Base-by-base conservation (phyloP, 92 coral and sea anemone genomes). In the Siderastrea siderea region DNA sequence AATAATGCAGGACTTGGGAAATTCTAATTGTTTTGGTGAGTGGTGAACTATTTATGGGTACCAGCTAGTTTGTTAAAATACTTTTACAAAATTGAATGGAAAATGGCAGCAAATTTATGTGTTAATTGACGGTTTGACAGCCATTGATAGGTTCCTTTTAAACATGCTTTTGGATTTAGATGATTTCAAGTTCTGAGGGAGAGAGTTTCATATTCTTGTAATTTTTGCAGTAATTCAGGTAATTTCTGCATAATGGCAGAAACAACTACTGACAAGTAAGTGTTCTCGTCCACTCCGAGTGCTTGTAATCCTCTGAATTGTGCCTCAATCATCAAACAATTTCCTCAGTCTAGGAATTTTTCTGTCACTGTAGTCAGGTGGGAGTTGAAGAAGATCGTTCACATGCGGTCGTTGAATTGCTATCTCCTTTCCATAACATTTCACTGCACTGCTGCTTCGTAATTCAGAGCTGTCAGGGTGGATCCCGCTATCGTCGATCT, bases 371-470 rank as follows among this genome's bases (percentile, higher is more conserved):
- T 1, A 84, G 38, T 88, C 91, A 14, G 84, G 63, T 47, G 64
- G 71, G 16, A 83, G 55, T 48, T 71, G 48, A 38, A 71, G 76
- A 5, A n/a, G 11, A 26, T 93, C 92, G 54, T 74, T 74, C 47
- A 93, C 66, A 74, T 93, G 94, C 17, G 90, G 90, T 69, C 80
- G 75, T 53, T 94, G 93, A 6, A 91, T 81, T 7, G 91, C 93
- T 11, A 54, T 88, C 71, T 74, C 69, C 64, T 85, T 92, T 44
- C 93, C 96, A 58, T 38, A 93, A 4, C 94, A 77, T 45, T 58
- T 84, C 70, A 70, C 46, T 84, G 85, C 38, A 91, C 72, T 5
- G 92, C 96, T 2, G 86, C 83, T 5, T 73, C 48, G 57, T 87
- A 93, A 47, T 84, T 91, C 38, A 89, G 85, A 0, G 60, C 46